Percentiles rank a stretch among this genome's conserved stretches.
These are phyloP conservation scores for Cheilosia pagana DNA, from an alignment of 2,888 invertebrate genomes.

Conservation along the genomic window DNA sequence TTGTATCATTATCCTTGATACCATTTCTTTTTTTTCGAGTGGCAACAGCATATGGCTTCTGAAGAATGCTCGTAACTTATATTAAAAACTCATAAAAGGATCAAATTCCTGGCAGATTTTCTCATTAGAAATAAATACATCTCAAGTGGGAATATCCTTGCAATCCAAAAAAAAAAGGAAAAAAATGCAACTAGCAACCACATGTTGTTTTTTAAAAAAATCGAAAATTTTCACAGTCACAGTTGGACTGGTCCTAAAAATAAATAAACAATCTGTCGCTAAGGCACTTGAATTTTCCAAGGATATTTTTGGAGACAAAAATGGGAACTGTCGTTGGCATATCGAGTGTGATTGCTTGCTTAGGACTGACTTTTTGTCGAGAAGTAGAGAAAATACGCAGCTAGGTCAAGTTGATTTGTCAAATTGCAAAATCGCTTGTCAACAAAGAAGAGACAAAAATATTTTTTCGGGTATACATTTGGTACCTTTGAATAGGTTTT, in stretches of 20 bases:
- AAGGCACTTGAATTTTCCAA: not conserved
- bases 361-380: not conserved
- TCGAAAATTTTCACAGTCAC: slow-evolving; percentile 22
- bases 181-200: no score
- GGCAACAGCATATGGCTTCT: slow-evolving; percentile 57
- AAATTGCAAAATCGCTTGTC: not conserved
- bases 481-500: not conserved
- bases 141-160: slow-evolving; percentile 71
- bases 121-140: slow-evolving; percentile 70
- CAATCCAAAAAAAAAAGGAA: slow-evolving; percentile 19
- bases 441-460: not conserved
- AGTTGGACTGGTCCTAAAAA: slow-evolving; percentile 5
- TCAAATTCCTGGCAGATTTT: slow-evolving; percentile 59
- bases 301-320: slow-evolving; percentile 7
- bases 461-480: not conserved
- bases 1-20: slow-evolving; percentile 31
- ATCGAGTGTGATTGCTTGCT: slow-evolving; percentile 15
- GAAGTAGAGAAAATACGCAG: not conserved
- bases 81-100: slow-evolving; percentile 64
- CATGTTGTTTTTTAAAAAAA: slow-evolving; percentile 43
- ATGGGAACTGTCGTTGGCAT: no score
- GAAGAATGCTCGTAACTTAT: slow-evolving; percentile 60
- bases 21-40: slow-evolving; percentile 42
- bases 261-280: slow-evolving; percentile 23
- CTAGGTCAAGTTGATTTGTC: not conserved